Evolutionary conservation across 1,140 invertebrate species (phyloP).

Genomic region (Meloidogyne hapla): DNA sequence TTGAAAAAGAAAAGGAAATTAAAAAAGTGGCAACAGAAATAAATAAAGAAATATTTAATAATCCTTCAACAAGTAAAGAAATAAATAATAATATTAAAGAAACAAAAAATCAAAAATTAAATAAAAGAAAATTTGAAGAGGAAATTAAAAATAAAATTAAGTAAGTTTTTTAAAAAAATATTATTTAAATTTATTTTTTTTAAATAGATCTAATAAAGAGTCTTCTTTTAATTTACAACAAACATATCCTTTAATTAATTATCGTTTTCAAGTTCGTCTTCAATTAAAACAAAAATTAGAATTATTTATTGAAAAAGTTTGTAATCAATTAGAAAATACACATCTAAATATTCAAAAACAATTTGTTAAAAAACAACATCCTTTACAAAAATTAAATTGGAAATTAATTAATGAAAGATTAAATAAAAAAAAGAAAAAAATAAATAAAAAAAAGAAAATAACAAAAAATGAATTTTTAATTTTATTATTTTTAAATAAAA

Average conservation of each 20-base stretch:
- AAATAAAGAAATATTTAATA: not conserved
- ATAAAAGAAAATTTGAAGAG: not conserved
- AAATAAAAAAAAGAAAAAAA: constrained; percentile 1
- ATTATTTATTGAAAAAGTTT: constrained; percentile 23
- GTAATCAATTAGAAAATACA: constrained; percentile 8
- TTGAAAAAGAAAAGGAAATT: not conserved
- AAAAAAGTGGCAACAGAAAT: not conserved
- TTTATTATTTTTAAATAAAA: constrained; percentile 1
- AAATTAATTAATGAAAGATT: constrained; percentile 10
- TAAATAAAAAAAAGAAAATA: not conserved
- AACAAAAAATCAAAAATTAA: not conserved
- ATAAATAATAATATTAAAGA: not conserved
- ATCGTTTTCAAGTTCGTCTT: constrained; percentile 21
- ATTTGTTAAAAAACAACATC: not conserved
- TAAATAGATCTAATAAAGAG: not conserved
- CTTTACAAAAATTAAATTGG: constrained; percentile 24
- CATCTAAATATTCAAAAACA: constrained; percentile 11
- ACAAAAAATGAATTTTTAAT: not conserved
- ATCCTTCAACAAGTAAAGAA: too few relatives aligned
- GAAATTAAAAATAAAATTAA: not conserved
- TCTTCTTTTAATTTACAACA: not conserved
- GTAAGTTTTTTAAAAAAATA: too few relatives aligned
- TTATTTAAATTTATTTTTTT: too few relatives aligned
- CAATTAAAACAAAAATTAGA: constrained; percentile 18
- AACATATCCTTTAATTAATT: constrained; percentile 12